Percentiles rank a stretch among this genome's conserved stretches.
Evolutionary conservation across 1,140 invertebrate species (phyloP).

Genomic region (Drosophila orena): DNA sequence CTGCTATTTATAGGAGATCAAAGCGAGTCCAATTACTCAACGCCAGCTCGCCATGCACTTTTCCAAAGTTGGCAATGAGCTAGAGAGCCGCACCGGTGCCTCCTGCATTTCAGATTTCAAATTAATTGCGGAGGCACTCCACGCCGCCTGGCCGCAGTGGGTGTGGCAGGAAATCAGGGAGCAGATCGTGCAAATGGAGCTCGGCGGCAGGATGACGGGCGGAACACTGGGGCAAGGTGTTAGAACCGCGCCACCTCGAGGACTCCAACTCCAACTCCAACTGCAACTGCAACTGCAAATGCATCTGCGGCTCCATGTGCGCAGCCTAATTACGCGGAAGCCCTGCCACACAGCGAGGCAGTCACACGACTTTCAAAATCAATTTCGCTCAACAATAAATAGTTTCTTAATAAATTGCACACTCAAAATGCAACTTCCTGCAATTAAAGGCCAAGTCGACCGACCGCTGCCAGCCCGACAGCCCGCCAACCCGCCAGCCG

Average conservation of each 20-base stretch:
- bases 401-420: slow-evolving; percentile 81
- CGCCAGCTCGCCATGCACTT: slow-evolving; percentile 60
- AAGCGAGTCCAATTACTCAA: slow-evolving; percentile 78
- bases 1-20: slow-evolving; percentile 76
- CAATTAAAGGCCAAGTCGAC: slow-evolving; percentile 63
- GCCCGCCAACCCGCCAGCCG: too few relatives aligned
- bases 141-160: slow-evolving; percentile 24
- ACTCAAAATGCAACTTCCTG: slow-evolving; percentile 77
- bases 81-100: slow-evolving; percentile 65
- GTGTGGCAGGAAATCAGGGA: slow-evolving; percentile 73
- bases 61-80: slow-evolving; percentile 78
- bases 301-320: too few relatives aligned
- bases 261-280: too few relatives aligned
- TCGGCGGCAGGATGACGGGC: slow-evolving; percentile 12
- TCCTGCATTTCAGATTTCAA: slow-evolving; percentile 63
- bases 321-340: slow-evolving; percentile 49
- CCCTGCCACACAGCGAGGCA: slow-evolving; percentile 62
- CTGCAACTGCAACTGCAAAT: too few relatives aligned
- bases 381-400: slow-evolving; percentile 73
- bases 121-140: slow-evolving; percentile 67
- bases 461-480: neutral
- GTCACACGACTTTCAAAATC: slow-evolving; percentile 79
- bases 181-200: slow-evolving; percentile 40
- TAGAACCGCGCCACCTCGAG: slow-evolving; percentile 45
- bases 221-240: slow-evolving; percentile 52